phyloP scores from a whole-genome alignment of 1,140 invertebrate genomes.

The Aphelenchoides fujianensis region DNA sequence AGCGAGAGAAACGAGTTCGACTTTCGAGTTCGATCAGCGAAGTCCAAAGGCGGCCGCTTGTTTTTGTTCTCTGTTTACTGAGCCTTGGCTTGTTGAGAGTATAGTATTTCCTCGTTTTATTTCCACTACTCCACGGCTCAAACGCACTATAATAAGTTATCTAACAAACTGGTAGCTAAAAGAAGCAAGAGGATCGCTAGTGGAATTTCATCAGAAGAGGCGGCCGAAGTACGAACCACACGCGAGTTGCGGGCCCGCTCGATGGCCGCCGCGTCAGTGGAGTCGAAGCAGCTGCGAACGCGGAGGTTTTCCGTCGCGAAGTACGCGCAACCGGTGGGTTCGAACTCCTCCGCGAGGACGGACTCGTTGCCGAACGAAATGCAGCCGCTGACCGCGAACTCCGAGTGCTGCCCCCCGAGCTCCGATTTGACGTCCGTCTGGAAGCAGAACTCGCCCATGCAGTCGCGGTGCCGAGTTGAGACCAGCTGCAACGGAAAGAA shows the following conservation, averaged over 20 bases:
- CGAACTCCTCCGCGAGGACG: not conserved
- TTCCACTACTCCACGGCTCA: no score
- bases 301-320: not conserved
- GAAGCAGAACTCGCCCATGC: constrained; percentile 8
- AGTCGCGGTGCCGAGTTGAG: not conserved
- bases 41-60: not conserved
- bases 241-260: not conserved
- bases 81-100: no score
- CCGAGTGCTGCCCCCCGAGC: not conserved
- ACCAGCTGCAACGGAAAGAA: not conserved
- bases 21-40: no score
- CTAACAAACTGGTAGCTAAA: no score
- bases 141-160: no score
- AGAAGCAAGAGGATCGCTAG: not conserved
- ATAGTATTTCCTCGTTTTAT: not conserved
- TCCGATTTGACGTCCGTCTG: not conserved
- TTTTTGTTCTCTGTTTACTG: no score
- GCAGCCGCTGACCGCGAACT: constrained; percentile 1
- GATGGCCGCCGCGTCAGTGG: not conserved
- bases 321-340: constrained; percentile 1
- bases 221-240: not conserved
- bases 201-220: not conserved
- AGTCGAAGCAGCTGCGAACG: not conserved
- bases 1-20: no score
- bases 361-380: constrained; percentile 1